Conservation (phyloP, 2,888 invertebrate species). For the Anaspis maculata region DNA sequence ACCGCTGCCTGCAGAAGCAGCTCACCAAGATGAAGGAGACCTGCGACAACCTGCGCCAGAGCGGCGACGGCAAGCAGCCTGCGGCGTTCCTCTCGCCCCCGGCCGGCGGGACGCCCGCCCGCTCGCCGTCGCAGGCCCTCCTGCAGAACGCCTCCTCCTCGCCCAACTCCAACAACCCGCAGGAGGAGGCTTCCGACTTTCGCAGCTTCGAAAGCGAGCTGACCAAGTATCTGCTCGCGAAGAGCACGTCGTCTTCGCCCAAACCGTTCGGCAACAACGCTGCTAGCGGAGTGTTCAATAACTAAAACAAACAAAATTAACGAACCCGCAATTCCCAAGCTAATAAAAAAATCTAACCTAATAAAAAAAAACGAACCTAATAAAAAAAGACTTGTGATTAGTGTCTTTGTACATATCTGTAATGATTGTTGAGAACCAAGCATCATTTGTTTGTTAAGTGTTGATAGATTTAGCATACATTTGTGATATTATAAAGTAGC, state of each 20-base stretch:
- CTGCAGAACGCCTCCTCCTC: constrained; percentile 43
- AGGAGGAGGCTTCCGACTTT: constrained; percentile 42
- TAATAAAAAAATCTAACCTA: background rate
- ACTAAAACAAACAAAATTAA: too few species aligned
- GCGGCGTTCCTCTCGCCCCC: constrained; percentile 28
- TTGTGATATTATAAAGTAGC: constrained; percentile 22
- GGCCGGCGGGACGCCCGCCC: constrained; percentile 37
- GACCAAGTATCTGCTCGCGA: constrained; percentile 35
- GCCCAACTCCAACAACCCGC: constrained; percentile 43
- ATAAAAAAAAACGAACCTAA: background rate
- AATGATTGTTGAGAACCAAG: constrained; percentile 11
- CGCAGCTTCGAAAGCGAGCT: constrained; percentile 49
- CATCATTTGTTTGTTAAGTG: constrained; percentile 19
- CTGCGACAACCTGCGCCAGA: constrained; percentile 56
- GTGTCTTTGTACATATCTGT: constrained; percentile 21
- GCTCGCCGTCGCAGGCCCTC: constrained; percentile 25
- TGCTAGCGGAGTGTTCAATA: constrained; percentile 19
- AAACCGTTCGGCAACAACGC: constrained; percentile 18
- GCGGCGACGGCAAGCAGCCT: constrained; percentile 27
- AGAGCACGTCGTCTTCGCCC: constrained; percentile 25
- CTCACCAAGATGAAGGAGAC: constrained; percentile 74
- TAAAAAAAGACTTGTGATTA: too few species aligned
- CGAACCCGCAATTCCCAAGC: constrained; percentile 4
- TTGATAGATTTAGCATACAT: constrained; percentile 20
- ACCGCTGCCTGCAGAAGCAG: constrained; percentile 67